Evolutionary conservation across 2,888 invertebrate genomes (phyloP), one percentile per base, ranked within the genome.

Genomic region (Eulithis testata): DNA sequence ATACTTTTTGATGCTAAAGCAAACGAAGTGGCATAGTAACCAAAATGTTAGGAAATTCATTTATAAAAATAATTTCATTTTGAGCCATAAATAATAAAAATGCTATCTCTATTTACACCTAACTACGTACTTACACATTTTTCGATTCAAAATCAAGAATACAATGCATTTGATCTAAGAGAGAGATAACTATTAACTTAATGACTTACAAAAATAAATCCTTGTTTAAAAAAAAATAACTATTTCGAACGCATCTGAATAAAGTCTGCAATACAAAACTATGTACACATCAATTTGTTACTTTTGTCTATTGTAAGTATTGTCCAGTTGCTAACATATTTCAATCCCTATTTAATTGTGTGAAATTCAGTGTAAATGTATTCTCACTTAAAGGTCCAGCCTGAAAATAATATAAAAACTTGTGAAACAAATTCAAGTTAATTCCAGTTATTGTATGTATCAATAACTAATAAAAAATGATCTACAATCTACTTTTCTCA

Each of bases 321-420:
- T 67, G 57, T 60, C 53, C 52, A 50, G 50, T 59, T 62, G 51
- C 45, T 51, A 51, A 49, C 65, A 54, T 40, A 49, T 59, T 54
- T 54, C 8, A 61, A 52, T 54, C 36, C 49, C 52, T 57, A 65
- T 31, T 57, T 51, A 31, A 56, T 45, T 54, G n/a, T 14, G 43
- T 7, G 36, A 40, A 21, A 31, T 40, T 52, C n/a, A 45, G 31
- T 27, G 12, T 49, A 4, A 45, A 11, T 49, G 50, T 44, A 54
- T 8, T 0, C 8, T 49, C 14, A 31, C 14, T 45, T 45, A 40
- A 45, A 36, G 49, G 47, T 11, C 21, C 6, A 9, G 21, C 4
- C 14, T 9, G 11, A 5, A 40, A 40, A 21, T 44, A 44, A 44
- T 5, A 44, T n/a, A 44, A 11, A 44, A 44, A 44, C 11, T n/a